These are phyloP conservation scores for Dascillus cervinus DNA, from an alignment of 2,888 invertebrate genomes.

Conservation along the genomic window DNA sequence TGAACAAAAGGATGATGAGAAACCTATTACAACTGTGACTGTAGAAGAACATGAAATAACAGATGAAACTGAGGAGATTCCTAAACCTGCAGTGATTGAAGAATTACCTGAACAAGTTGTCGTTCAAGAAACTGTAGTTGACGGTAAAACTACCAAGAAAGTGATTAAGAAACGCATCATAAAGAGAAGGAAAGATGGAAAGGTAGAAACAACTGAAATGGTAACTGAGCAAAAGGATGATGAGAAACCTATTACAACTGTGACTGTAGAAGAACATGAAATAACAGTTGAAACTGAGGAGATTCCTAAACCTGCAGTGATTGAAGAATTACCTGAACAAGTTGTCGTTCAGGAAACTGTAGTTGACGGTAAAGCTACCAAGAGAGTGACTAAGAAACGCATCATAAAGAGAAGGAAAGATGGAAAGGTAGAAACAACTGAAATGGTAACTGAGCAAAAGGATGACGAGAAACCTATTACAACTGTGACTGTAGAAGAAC, in stretches of 20 bases:
- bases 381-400: too few relatives aligned
- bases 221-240: conserved; percentile 35
- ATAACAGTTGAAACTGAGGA: conserved; percentile 9
- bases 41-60: conserved; percentile 28
- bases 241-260: conserved; percentile 18
- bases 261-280: conserved; percentile 18
- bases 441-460: conserved; percentile 34
- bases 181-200: conserved; percentile 31
- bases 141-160: conserved; percentile 24
- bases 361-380: too few relatives aligned
- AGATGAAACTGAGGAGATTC: too few relatives aligned
- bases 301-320: too few relatives aligned
- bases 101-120: conserved; percentile 31
- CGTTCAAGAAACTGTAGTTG: conserved; percentile 19
- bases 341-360: too few relatives aligned
- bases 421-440: too few relatives aligned
- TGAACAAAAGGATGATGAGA: conserved; percentile 35
- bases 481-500: conserved; percentile 27
- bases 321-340: too few relatives aligned
- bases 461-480: conserved; percentile 32
- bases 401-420: too few relatives aligned
- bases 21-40: conserved; percentile 41
- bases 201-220: conserved; percentile 38
- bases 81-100: conserved; percentile 18
- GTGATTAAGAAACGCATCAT: conserved; percentile 33